Evolutionary conservation across 2,797 vertebrate genomes (phyloP).

Genomic region (Poeciliopsis turneri): DNA sequence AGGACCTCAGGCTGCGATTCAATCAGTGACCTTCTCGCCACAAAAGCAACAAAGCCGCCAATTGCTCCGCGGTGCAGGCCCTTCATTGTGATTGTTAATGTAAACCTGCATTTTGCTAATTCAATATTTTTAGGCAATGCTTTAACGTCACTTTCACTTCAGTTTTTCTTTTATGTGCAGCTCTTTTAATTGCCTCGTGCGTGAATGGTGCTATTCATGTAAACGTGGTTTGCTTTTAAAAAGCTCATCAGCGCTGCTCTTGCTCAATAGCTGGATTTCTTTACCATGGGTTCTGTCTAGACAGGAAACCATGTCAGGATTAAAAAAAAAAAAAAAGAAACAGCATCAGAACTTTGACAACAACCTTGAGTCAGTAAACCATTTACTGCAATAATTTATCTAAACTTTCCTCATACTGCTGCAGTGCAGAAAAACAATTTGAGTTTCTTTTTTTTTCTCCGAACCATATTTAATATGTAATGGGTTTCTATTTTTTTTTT

Average conservation of each 20-base stretch:
- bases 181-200: not conserved
- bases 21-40: not conserved
- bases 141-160: not conserved
- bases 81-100: not conserved
- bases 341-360: constrained; percentile 1
- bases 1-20: not conserved
- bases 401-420: not conserved
- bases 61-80: not conserved
- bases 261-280: not conserved
- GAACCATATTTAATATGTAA: constrained; percentile 17
- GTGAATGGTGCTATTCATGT: not conserved
- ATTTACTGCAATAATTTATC: not conserved
- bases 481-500: constrained; percentile 1
- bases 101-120: not conserved
- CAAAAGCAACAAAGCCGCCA: not conserved
- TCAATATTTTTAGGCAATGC: not conserved
- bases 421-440: constrained; percentile 5
- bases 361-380: constrained; percentile 4
- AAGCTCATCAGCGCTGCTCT: accelerated
- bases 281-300: not conserved
- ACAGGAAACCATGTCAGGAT: not conserved
- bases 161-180: not conserved
- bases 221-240: not conserved
- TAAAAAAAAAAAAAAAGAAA: not conserved
- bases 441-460: constrained; percentile 8